phyloP scores from a whole-genome alignment of 2,888 invertebrate genomes.

The Drosophila nigritarsus region DNA sequence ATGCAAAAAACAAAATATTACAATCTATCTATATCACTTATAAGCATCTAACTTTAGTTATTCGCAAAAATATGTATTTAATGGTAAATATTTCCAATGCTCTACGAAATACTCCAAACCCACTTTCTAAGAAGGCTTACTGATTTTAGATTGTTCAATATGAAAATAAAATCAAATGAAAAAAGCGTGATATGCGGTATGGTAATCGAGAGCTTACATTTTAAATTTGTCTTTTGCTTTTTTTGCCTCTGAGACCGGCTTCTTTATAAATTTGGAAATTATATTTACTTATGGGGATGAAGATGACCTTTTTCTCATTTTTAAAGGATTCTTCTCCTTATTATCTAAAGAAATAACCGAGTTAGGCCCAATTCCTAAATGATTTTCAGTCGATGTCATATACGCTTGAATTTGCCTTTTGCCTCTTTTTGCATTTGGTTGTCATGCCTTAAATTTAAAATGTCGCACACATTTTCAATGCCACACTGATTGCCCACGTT shows the following conservation, averaged over 20 bases:
- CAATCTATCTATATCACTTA: neutral
- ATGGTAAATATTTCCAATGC: neutral
- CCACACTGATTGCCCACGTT: constrained; percentile 13
- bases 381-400: neutral
- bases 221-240: neutral
- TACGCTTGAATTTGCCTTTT: neutral
- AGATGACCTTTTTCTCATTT: neutral
- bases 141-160: neutral
- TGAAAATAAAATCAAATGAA: neutral
- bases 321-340: neutral
- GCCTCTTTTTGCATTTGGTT: neutral
- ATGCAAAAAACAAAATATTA: neutral
- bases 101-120: neutral
- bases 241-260: neutral
- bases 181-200: neutral
- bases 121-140: neutral
- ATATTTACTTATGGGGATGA: neutral
- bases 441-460: neutral
- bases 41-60: neutral
- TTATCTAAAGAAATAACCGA: neutral
- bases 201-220: neutral
- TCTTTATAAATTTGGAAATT: neutral
- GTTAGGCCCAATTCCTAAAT: neutral
- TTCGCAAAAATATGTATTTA: neutral
- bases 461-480: constrained; percentile 14